A percentile compares a stretch with the other conserved stretches of the same genome.
phyloP scores from a whole-genome alignment of 2,113 vertebrate species.

The Agapornis roseicollis region DNA sequence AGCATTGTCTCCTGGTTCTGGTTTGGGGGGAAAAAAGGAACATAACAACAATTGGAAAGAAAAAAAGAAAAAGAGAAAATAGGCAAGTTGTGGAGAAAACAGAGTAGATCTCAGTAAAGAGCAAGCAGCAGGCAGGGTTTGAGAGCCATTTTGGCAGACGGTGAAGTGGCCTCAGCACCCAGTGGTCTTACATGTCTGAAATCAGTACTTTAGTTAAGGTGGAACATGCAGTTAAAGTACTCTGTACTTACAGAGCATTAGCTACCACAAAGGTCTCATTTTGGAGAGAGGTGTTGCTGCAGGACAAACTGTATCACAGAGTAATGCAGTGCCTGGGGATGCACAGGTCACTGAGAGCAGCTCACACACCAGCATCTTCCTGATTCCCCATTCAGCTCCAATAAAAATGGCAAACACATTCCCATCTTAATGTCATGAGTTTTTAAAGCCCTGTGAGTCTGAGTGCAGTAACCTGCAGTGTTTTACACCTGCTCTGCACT shows the following conservation, averaged over 20 bases:
- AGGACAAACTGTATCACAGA: neutral
- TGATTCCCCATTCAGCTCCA: neutral
- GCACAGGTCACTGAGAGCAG: neutral
- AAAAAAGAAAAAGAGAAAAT: neutral
- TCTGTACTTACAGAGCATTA: neutral
- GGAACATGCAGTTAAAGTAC: neutral
- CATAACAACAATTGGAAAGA: neutral
- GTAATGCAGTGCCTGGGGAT: neutral
- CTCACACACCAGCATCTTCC: neutral
- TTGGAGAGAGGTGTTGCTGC: neutral
- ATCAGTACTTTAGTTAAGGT: neutral
- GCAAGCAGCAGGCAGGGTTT: neutral
- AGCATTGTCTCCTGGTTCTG: neutral
- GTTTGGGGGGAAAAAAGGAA: neutral
- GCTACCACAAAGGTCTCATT: neutral
- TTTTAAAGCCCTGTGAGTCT: neutral
- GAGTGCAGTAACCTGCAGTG: neutral
- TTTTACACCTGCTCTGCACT: neutral
- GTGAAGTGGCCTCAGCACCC: neutral
- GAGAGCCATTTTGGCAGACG: neutral
- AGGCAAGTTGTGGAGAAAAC: neutral
- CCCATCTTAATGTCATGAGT: fast-evolving
- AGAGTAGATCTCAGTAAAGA: neutral
- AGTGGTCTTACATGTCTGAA: neutral
- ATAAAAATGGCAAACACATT: neutral